Conservation (phyloP, 2,797 vertebrate genomes). For the Cetoscarus ocellatus region DNA sequence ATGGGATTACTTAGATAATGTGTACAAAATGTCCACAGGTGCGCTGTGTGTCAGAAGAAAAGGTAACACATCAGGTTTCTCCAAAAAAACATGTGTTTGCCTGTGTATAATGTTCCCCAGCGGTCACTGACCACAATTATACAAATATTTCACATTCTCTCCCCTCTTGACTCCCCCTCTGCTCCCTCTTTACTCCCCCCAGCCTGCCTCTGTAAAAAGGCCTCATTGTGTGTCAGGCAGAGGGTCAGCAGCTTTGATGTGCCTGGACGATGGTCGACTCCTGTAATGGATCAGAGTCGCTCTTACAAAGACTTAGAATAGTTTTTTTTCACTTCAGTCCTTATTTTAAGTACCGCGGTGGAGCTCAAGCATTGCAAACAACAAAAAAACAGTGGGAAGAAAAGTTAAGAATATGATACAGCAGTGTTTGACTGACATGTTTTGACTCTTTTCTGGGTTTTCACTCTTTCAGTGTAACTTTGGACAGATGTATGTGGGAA, state of each 20-base stretch:
- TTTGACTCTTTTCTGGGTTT: too few species aligned
- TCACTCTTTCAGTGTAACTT: too few species aligned
- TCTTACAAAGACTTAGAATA: conserved; percentile 11
- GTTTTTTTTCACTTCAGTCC: too few species aligned
- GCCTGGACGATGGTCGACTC: conserved; percentile 39
- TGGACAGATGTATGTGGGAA: too few species aligned
- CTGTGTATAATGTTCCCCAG: conserved; percentile 29
- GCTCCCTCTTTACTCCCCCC: conserved; percentile 54
- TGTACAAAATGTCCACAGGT: conserved; percentile 27
- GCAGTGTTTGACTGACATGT: too few species aligned
- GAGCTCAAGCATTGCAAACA: too few species aligned
- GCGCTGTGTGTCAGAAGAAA: not conserved
- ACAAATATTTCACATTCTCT: conserved; percentile 77
- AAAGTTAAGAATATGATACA: too few species aligned
- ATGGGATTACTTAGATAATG: conserved; percentile 2
- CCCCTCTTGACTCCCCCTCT: conserved; percentile 44
- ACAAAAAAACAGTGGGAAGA: too few species aligned
- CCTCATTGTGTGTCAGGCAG: conserved; percentile 64
- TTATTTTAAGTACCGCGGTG: too few species aligned
- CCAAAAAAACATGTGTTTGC: not conserved
- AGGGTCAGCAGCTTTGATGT: conserved; percentile 71
- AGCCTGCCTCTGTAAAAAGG: conserved; percentile 66
- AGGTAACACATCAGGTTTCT: not conserved
- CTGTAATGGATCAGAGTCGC: conserved; percentile 59
- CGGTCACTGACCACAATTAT: conserved; percentile 43